These are phyloP conservation scores for Rhea americana DNA, from an alignment of 2,113 vertebrate species.

Conservation along the genomic window DNA sequence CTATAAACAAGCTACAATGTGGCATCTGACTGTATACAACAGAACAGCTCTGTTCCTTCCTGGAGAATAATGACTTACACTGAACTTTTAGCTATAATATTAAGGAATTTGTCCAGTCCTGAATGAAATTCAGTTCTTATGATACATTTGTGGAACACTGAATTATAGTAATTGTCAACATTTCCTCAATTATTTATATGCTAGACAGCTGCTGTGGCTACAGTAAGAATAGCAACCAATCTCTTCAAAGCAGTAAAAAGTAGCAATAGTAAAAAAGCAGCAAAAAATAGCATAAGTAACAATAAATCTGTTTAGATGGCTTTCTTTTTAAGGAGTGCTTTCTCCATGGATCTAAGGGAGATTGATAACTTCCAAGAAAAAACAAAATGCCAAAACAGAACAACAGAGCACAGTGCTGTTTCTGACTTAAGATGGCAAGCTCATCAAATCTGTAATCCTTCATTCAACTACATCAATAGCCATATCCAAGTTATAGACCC, in stretches of 20 bases:
- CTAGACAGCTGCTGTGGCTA: constrained; percentile 65
- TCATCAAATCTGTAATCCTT: not conserved
- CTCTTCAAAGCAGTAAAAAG: constrained; percentile 51
- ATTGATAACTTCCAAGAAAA: constrained; percentile 23
- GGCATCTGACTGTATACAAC: not conserved
- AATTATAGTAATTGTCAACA: constrained; percentile 49
- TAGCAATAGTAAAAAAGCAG: constrained; percentile 34
- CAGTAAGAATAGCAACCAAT: constrained; percentile 61
- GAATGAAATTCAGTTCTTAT: not conserved
- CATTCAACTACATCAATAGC: not conserved
- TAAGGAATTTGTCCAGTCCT: not conserved
- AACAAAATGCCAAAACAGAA: not conserved
- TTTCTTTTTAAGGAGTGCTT: not conserved
- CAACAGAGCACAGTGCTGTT: not conserved
- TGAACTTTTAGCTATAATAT: not conserved
- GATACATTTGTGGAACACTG: constrained; percentile 19
- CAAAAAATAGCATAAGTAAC: not conserved
- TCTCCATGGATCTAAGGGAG: not conserved
- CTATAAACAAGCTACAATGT: not conserved
- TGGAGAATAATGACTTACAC: not conserved
- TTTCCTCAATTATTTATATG: constrained; percentile 72
- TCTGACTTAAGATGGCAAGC: not conserved
- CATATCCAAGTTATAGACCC: not conserved
- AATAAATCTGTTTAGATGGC: constrained; percentile 35
- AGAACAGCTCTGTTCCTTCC: not conserved